A percentile compares a stretch with the other conserved stretches of the same genome.
phyloP scores from a whole-genome alignment of 2,888 invertebrate genomes.

The Diogma glabrata region DNA sequence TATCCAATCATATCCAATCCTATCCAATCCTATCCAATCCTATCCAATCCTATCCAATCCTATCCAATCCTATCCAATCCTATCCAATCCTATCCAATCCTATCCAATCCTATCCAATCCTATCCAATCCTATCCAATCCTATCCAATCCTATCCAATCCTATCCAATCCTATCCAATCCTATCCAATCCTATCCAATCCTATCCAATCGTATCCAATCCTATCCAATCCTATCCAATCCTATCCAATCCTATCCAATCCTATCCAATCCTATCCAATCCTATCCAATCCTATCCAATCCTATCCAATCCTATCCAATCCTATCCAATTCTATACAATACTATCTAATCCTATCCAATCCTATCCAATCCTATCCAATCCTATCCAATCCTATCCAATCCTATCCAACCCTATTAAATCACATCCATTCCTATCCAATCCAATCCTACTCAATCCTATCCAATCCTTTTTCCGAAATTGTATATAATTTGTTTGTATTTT shows the following conservation, averaged over 20 bases:
- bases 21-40: background rate
- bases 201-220: background rate
- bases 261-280: background rate
- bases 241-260: background rate
- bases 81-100: background rate
- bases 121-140: background rate
- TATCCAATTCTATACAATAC: background rate
- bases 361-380: background rate
- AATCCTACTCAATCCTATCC: too few relatives aligned
- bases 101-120: background rate
- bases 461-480: too few relatives aligned
- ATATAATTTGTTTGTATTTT: too few relatives aligned
- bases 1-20: background rate
- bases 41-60: background rate
- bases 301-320: background rate
- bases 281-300: background rate
- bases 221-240: background rate
- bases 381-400: background rate
- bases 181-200: background rate
- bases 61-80: background rate
- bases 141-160: background rate
- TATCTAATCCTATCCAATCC: background rate
- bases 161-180: background rate
- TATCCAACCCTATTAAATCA: background rate
- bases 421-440: background rate